Base-by-base conservation (phyloP, 2,797 vertebrate species). In the Percopsis omiscomaycus region DNA sequence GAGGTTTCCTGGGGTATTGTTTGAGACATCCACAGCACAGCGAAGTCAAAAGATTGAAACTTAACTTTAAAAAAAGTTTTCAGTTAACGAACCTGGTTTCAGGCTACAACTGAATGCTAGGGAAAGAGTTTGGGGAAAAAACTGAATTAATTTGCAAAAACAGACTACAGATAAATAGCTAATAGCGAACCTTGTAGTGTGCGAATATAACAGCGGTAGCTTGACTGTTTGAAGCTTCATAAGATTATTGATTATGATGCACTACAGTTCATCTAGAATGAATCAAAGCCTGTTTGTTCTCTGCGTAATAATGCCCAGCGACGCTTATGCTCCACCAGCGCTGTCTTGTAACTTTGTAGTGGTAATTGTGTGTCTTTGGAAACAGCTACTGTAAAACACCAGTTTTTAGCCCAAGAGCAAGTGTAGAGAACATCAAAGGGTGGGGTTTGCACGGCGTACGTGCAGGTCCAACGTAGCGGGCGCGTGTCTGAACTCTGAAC, bases 251-350 rank as follows among this genome's bases (percentile, higher is more conserved):
- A 62, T 64, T 46, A 22, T 47, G 51, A 54, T 16, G 11, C 12
- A 48, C 22, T 32, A 32, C 22, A 44, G 54, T 49, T 52, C 37
- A 59, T 58, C 15, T 45, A 29, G 48, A 5, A 58, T 59, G 58
- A 50, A 66, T 66, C 13, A 9, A 51, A 59, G 14, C 44, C 22
- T 66, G 55, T 55, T 56, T 57, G 55, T 66, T 66, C 55, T 66
- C 16, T n/a, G 22, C 13, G 16, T 44, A 44, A 59, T 44, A 52
- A 64, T 56, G 50, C 14, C 42, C 61, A 55, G 9, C 12, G 11
- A 63, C 28, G 44, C 12, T 56, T 45, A 49, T 11, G 14, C 44
- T 55, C 22, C 29, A 64, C 15, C n/a, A 55, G 51, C 28, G 44
- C 46, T 15, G 22, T 55, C 42, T 29, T 30, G 1, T n/a, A 53